Percentiles rank a stretch among this genome's conserved stretches.
Conservation (phyloP, 2,113 vertebrate species). For the Odocoileus hemionus region DNA sequence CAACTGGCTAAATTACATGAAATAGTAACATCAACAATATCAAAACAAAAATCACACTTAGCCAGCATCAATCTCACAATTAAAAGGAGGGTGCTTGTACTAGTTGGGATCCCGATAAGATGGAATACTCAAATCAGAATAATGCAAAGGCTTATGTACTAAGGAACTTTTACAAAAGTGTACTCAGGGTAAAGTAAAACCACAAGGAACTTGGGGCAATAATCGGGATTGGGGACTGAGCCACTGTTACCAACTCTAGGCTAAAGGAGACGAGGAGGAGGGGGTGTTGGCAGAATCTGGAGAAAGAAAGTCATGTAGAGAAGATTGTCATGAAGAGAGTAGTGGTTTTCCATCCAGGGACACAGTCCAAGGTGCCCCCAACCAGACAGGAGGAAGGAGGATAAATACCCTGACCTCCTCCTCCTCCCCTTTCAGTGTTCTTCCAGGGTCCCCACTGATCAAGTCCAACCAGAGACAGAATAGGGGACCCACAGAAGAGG, state of each 20-base stretch:
- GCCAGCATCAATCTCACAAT: not conserved
- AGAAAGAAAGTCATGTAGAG: not conserved
- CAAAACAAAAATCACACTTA: slow-evolving; percentile 27
- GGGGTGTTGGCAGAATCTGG: not conserved
- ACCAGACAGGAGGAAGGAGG: not conserved
- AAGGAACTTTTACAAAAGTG: not conserved
- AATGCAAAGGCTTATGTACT: slow-evolving; percentile 19
- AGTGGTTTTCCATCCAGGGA: not conserved
- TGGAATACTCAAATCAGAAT: not conserved
- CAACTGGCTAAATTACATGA: not conserved
- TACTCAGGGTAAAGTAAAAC: not conserved
- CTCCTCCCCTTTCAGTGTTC: not conserved
- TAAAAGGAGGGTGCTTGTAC: not conserved
- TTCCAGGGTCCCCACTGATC: not conserved
- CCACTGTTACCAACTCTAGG: not conserved
- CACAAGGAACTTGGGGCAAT: not conserved
- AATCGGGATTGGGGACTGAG: not conserved
- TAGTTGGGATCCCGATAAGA: not conserved
- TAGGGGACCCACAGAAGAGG: not conserved
- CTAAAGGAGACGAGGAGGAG: not conserved
- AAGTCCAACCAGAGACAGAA: not conserved
- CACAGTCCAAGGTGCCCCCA: not conserved
- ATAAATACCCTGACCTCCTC: not conserved
- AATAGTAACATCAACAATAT: not conserved
- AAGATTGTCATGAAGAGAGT: not conserved